Evolutionary conservation across 2,888 invertebrate genomes (phyloP).

Genomic region (Antheraea yamamai): DNA sequence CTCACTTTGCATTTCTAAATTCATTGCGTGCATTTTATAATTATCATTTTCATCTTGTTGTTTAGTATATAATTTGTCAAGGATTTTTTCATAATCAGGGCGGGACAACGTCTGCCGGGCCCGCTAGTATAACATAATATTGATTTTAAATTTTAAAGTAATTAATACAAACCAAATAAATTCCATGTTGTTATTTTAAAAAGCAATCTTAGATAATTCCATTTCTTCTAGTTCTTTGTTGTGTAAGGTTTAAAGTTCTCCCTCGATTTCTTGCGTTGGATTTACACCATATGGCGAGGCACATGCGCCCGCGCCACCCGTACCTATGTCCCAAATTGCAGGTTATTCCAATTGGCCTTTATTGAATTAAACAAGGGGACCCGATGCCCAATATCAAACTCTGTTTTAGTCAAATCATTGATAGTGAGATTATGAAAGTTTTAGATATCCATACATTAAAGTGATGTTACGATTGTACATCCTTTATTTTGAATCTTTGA

Average conservation of each 20-base stretch:
- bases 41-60: no score
- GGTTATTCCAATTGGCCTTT: slow-evolving; percentile 72
- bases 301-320: slow-evolving; percentile 64
- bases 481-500: not conserved
- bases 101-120: no score
- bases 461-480: not conserved
- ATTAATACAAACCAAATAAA: not conserved
- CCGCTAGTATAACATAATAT: no score
- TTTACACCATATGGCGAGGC: slow-evolving; percentile 69
- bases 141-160: no score
- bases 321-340: slow-evolving; percentile 66
- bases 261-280: slow-evolving; percentile 50
- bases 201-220: slow-evolving; percentile 24
- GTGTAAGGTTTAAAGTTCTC: slow-evolving; percentile 52
- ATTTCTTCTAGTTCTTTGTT: slow-evolving; percentile 34
- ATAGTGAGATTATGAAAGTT: not conserved
- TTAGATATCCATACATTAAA: not conserved
- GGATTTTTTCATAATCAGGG: no score
- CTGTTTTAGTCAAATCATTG: slow-evolving; percentile 36
- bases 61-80: no score
- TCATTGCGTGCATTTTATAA: no score
- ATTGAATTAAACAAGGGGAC: slow-evolving; percentile 62
- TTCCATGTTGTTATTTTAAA: not conserved
- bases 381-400: slow-evolving; percentile 45
- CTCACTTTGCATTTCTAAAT: no score